Conservation (phyloP, 2,888 invertebrate genomes). For the Itoplectis maculator region DNA sequence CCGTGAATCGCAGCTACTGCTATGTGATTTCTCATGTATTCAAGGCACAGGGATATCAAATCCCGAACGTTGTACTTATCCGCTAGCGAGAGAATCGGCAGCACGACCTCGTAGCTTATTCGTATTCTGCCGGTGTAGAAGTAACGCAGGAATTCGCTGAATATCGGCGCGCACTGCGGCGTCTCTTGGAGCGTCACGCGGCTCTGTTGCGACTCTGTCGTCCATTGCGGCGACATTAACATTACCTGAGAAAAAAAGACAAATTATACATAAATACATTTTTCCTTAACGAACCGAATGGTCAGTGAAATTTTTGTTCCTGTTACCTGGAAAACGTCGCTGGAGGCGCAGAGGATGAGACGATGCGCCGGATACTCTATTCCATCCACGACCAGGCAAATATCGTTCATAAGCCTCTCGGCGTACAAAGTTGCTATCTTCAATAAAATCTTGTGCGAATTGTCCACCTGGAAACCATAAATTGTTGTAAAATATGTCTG, state of each 20-base stretch:
- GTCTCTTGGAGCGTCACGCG: constrained; percentile 94
- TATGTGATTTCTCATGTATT: constrained; percentile 95
- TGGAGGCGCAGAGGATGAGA: constrained; percentile 96
- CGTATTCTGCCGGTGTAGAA: constrained; percentile 96
- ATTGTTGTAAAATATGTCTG: background rate
- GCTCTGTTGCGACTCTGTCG: constrained; percentile 94
- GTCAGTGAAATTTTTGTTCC: constrained; percentile 2
- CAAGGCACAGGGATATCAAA: constrained; percentile 92
- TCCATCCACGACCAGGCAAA: constrained; percentile 93
- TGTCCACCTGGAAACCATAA: constrained; percentile 90
- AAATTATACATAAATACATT: too few species aligned
- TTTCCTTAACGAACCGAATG: too few species aligned
- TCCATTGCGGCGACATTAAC: constrained; percentile 97
- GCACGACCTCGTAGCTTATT: constrained; percentile 93
- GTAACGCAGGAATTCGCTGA: constrained; percentile 95
- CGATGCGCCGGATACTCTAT: constrained; percentile 94
- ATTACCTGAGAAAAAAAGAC: constrained; percentile 89
- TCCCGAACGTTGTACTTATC: constrained; percentile 98
- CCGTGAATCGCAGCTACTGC: constrained; percentile 93
- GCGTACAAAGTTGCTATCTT: constrained; percentile 94
- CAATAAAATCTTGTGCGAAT: constrained; percentile 92
- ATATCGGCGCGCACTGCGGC: constrained; percentile 92
- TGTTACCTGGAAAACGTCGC: constrained; percentile 96
- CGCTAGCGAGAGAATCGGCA: constrained; percentile 95
- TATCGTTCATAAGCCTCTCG: constrained; percentile 95